A percentile compares a stretch with the other conserved stretches of the same genome.
Conservation (phyloP, 2,797 vertebrate genomes). For the Psittacula derbiana region DNA sequence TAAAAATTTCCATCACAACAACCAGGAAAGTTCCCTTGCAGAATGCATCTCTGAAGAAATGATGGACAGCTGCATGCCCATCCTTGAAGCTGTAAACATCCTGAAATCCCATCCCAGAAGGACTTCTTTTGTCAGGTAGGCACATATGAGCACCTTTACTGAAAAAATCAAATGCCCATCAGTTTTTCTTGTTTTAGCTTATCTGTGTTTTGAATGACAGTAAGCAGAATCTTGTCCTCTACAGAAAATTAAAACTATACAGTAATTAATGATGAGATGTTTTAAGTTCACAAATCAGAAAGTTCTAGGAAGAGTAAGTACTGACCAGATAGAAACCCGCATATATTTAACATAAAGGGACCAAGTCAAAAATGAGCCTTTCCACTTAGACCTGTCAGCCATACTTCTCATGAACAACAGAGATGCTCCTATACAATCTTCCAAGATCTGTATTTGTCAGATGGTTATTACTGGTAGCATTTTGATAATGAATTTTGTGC, state of each 20-base stretch:
- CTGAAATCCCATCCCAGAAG: neutral
- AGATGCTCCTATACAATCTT: neutral
- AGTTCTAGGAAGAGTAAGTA: neutral
- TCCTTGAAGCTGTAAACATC: neutral
- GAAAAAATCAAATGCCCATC: neutral
- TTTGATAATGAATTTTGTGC: neutral
- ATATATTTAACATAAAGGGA: neutral
- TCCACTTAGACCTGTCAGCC: neutral
- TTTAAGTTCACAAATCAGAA: neutral
- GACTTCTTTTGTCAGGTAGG: neutral
- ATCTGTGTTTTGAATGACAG: neutral
- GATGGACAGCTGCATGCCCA: neutral
- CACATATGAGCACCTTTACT: neutral
- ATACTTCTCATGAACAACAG: neutral
- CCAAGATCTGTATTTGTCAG: neutral
- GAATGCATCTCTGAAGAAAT: neutral
- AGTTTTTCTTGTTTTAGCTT: neutral
- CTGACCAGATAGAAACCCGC: neutral
- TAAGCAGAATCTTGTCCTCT: neutral
- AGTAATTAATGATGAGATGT: neutral
- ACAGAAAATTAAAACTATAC: neutral
- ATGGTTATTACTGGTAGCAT: neutral
- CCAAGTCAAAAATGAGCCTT: neutral
- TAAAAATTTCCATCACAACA: neutral
- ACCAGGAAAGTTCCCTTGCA: neutral